Percentiles rank a stretch among this genome's conserved stretches.
These are phyloP conservation scores for Frankliniella fusca DNA, from an alignment of 2,888 invertebrate genomes.

Conservation along the genomic window DNA sequence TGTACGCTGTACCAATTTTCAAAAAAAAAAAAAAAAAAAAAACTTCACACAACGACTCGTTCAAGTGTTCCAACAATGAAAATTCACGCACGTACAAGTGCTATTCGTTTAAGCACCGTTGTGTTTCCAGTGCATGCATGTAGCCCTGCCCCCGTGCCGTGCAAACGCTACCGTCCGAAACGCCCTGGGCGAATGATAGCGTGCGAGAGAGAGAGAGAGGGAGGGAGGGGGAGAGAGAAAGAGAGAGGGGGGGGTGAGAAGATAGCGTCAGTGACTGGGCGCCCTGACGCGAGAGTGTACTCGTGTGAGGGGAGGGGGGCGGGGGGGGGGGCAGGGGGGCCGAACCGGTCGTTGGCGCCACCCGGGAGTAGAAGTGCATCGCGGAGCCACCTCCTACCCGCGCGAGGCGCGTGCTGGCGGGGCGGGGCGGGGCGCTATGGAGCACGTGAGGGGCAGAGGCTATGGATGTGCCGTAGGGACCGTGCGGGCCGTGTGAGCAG, in stretches of 20 bases:
- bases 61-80: too few relatives aligned
- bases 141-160: too few relatives aligned
- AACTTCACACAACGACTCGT: too few relatives aligned
- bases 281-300: neutral
- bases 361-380: conserved; percentile 44
- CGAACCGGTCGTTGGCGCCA: conserved; percentile 37
- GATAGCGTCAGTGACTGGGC: neutral
- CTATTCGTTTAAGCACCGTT: too few relatives aligned
- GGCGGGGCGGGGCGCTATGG: neutral
- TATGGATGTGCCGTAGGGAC: too few relatives aligned
- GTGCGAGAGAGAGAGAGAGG: neutral
- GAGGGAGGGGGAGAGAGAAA: conserved; percentile 36
- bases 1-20: too few relatives aligned
- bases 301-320: neutral
- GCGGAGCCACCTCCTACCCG: conserved; percentile 40
- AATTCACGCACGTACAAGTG: too few relatives aligned
- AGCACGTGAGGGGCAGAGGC: neutral
- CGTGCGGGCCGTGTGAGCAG: too few relatives aligned
- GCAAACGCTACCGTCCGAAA: too few relatives aligned
- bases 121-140: too few relatives aligned
- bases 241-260: conserved; percentile 29
- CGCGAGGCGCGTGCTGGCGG: conserved; percentile 38
- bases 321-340: neutral
- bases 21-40: too few relatives aligned
- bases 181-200: too few relatives aligned